A percentile compares a stretch with the other conserved stretches of the same genome.
Conservation (phyloP, 2,797 vertebrate species). For the Avahi laniger region DNA sequence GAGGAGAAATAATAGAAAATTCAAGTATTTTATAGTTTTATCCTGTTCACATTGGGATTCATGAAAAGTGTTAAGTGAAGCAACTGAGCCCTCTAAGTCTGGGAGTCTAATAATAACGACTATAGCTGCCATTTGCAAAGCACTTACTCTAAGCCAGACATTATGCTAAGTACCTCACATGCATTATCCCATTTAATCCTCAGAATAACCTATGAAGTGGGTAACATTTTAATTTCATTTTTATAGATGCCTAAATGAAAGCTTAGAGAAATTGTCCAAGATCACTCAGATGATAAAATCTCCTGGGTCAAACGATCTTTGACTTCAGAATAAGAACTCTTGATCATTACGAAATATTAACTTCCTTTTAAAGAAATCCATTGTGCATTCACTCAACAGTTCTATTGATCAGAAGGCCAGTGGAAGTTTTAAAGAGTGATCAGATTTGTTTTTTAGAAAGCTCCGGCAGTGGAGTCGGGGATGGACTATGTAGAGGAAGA, state of each 20-base stretch:
- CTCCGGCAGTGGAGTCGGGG: not conserved
- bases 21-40: not conserved
- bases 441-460: not conserved
- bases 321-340: not conserved
- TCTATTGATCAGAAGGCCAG: not conserved
- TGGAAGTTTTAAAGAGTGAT: slow-evolving; percentile 6
- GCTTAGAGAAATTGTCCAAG: not conserved
- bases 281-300: not conserved
- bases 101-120: not conserved
- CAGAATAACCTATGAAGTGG: not conserved
- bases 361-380: not conserved
- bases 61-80: not conserved
- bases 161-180: not conserved
- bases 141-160: not conserved
- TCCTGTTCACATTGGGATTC: not conserved
- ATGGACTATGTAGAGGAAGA: not conserved
- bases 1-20: not conserved
- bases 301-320: not conserved
- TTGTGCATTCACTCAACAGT: slow-evolving; percentile 3
- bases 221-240: not conserved
- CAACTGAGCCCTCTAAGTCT: not conserved
- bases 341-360: not conserved
- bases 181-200: not conserved
- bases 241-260: not conserved
- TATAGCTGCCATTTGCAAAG: not conserved